Evolutionary conservation across 2,797 vertebrate species (phyloP), one percentile per base, ranked within the genome.

Genomic region (Setipinna tenuifilis): DNA sequence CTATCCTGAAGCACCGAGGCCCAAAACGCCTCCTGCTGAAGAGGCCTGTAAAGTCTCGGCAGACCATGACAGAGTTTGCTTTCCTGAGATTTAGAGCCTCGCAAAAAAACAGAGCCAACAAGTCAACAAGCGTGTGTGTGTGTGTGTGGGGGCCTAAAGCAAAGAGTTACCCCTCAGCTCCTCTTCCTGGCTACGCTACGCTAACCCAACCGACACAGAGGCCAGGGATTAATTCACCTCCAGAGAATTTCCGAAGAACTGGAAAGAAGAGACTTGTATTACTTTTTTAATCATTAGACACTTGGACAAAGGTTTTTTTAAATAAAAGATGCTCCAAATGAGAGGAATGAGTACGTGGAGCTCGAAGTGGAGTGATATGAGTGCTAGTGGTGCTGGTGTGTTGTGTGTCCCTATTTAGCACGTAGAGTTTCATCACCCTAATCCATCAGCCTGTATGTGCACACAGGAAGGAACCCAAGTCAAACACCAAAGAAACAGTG

Each of bases 1-100:
- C 28, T 41, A 82, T 83, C 48, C 25, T 48, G 28, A 81, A 83
- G 83, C 62, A 9, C 84, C 87, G 61, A 83, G 31, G 25, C 84
- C 86, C 65, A 44, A 44, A 50, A 14, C 19, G 9, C 62, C 83
- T 84, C 71, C 85, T 86, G 84, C 57, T 57, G 58, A 86, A 88
- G 80, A 68, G 83, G 46, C 54, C 83, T 83, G 78, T 88, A 84
- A 71, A 88, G 83, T 80, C 71, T 82, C 84, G 84, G 50, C 75
- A 88, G 83, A 88, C 83, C 89, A 86, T 86, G 57, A 82, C 87
- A 44, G 48, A 83, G 84, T 90, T 88, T 87, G 86, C 83, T 89
- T 85, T 87, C 81, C 86, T 86, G 80, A 83, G 86, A 85, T 87
- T 89, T 88, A 86, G 62, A 82, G 84, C 35, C 75, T 12, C 21